A percentile compares a stretch with the other conserved stretches of the same genome.
phyloP scores from a whole-genome alignment of 2,888 invertebrate genomes.

The Athetis lepigone region DNA sequence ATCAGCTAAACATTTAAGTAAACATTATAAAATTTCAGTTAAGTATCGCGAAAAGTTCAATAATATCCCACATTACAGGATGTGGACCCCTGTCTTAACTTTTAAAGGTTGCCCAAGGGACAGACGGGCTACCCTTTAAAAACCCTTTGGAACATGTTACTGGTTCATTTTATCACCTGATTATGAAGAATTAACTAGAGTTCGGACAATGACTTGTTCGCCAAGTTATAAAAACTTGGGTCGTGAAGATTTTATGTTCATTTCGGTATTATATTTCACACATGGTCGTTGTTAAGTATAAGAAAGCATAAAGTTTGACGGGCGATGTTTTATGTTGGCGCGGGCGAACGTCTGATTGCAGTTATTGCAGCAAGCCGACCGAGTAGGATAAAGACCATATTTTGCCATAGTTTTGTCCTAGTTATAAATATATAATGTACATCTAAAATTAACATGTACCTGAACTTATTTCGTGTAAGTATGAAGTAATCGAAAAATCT shows the following conservation, averaged over 20 bases:
- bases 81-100: background rate
- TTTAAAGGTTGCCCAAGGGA: background rate
- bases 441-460: background rate
- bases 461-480: too few species aligned
- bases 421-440: background rate
- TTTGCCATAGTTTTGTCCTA: constrained; percentile 24
- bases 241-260: constrained; percentile 79
- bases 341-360: constrained; percentile 58
- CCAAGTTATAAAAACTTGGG: constrained; percentile 79
- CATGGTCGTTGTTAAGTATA: constrained; percentile 78
- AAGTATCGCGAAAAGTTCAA: background rate
- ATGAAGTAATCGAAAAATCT: background rate
- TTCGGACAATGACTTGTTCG: constrained; percentile 83
- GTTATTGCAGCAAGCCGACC: constrained; percentile 29
- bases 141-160: background rate
- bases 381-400: constrained; percentile 2
- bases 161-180: constrained; percentile 72
- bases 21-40: background rate
- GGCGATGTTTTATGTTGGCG: constrained; percentile 72
- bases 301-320: constrained; percentile 79
- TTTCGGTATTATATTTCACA: constrained; percentile 82
- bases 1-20: background rate
- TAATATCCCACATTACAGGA: background rate
- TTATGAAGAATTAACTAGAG: constrained; percentile 75
- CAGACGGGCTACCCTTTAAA: background rate